Conservation (phyloP, 2,888 invertebrate species). For the Liposcelis brunnea region DNA sequence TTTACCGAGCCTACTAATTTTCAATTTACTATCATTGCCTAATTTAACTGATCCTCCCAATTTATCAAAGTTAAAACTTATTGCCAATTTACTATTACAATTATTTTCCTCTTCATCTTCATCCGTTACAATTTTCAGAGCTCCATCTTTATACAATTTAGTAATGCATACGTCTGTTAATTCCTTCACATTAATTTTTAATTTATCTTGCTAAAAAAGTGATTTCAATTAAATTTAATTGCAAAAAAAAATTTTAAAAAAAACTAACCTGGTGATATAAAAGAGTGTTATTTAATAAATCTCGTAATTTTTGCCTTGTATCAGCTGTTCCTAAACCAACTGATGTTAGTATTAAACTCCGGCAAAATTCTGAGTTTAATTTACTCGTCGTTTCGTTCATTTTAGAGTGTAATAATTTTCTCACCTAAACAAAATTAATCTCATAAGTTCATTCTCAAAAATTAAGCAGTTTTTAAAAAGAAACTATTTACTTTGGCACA, state of each 20-base stretch:
- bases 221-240: no score
- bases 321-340: constrained; percentile 45
- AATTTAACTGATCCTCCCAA: constrained; percentile 19
- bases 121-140: constrained; percentile 21
- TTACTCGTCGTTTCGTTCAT: constrained; percentile 50
- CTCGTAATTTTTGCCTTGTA: constrained; percentile 32
- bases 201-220: constrained; percentile 17
- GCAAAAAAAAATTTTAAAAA: no score
- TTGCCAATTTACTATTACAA: no score
- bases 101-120: constrained; percentile 11
- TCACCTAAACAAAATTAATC: constrained; percentile 25
- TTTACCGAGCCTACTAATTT: constrained; percentile 26
- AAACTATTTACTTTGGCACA: constrained; percentile 27
- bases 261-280: constrained; percentile 41
- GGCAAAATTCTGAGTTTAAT: constrained; percentile 33
- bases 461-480: neutral
- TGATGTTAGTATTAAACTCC: constrained; percentile 47
- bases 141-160: constrained; percentile 29
- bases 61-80: no score
- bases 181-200: constrained; percentile 27
- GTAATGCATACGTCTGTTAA: constrained; percentile 29
- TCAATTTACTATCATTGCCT: constrained; percentile 31
- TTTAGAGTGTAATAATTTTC: constrained; percentile 37
- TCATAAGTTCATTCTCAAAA: neutral
- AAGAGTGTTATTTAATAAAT: constrained; percentile 41